Evolutionary conservation across 2,888 invertebrate genomes (phyloP).

Genomic region (Drosophila hamatofila): DNA sequence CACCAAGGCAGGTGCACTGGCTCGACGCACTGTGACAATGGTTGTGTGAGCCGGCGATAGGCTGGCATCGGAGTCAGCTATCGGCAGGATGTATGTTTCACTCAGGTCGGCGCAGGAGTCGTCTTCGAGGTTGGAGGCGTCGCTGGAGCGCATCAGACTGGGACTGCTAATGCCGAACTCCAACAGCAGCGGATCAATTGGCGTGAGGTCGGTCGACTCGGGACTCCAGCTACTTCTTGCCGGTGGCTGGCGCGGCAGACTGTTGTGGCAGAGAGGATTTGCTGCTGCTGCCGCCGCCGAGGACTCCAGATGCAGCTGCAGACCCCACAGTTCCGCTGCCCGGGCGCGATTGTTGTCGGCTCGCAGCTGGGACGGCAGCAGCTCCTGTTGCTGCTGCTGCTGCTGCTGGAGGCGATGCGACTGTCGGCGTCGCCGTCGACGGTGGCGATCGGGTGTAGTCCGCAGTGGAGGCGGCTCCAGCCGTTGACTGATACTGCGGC

Average conservation of each 20-base stretch:
- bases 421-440: slow-evolving; percentile 61
- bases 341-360: slow-evolving; percentile 84
- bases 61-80: slow-evolving; percentile 60
- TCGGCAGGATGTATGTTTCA: slow-evolving; percentile 60
- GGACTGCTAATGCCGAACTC: slow-evolving; percentile 85
- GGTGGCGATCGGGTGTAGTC: slow-evolving; percentile 64
- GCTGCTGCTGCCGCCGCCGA: slow-evolving; percentile 69
- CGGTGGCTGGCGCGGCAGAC: slow-evolving; percentile 84
- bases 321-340: slow-evolving; percentile 84
- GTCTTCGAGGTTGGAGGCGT: slow-evolving; percentile 70
- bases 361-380: slow-evolving; percentile 66
- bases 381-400: slow-evolving; percentile 39
- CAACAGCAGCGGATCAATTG: slow-evolving; percentile 78
- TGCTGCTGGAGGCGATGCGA: slow-evolving; percentile 48
- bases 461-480: slow-evolving; percentile 31
- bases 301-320: slow-evolving; percentile 75
- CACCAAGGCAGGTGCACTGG: slow-evolving; percentile 54
- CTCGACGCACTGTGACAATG: slow-evolving; percentile 71
- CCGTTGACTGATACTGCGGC: slow-evolving; percentile 49
- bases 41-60: slow-evolving; percentile 82
- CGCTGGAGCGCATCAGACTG: slow-evolving; percentile 83
- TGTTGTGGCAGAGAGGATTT: slow-evolving; percentile 84
- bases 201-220: slow-evolving; percentile 50
- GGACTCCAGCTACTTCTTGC: slow-evolving; percentile 82
- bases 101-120: slow-evolving; percentile 59